These are phyloP conservation scores for Platycnemis pennipes DNA, from an alignment of 2,888 invertebrate species.

Conservation along the genomic window DNA sequence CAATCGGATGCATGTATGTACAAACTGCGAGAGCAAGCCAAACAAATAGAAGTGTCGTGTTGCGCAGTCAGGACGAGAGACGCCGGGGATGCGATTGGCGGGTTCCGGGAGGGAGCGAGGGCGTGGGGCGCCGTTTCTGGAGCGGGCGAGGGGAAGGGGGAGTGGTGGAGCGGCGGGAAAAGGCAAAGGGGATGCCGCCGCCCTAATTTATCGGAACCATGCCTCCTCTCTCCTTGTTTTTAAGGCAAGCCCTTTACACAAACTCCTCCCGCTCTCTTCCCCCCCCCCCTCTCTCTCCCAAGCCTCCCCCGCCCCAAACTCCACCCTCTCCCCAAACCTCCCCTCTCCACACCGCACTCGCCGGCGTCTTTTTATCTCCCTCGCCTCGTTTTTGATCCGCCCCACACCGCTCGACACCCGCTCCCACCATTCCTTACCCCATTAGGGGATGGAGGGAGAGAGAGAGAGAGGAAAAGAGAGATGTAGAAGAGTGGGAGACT, in stretches of 20 bases:
- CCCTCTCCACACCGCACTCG: neutral
- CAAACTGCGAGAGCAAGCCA: conserved; percentile 58
- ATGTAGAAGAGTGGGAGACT: neutral
- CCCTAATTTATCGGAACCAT: conserved; percentile 68
- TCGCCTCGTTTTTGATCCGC: conserved; percentile 52
- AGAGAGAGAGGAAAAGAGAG: neutral
- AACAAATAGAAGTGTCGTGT: conserved; percentile 67
- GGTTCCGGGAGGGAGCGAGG: neutral
- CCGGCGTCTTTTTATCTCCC: conserved; percentile 52
- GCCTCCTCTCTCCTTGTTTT: conserved; percentile 63
- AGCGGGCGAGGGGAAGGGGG: neutral
- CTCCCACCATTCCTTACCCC: neutral
- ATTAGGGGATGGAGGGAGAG: neutral
- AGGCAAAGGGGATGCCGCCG: conserved; percentile 48
- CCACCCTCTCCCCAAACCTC: neutral
- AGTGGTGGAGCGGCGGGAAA: neutral
- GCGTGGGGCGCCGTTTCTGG: neutral
- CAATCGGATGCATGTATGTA: conserved; percentile 56
- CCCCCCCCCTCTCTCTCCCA: neutral
- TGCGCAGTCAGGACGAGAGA: neutral
- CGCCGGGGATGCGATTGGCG: neutral
- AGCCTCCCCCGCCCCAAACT: neutral
- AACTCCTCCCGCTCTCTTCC: conserved; percentile 53
- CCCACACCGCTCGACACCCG: neutral
- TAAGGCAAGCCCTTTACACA: conserved; percentile 62